Percentiles rank a stretch among this genome's conserved stretches.
Evolutionary conservation across 2,113 vertebrate species (phyloP).

Genomic region (Syngnathus floridae): DNA sequence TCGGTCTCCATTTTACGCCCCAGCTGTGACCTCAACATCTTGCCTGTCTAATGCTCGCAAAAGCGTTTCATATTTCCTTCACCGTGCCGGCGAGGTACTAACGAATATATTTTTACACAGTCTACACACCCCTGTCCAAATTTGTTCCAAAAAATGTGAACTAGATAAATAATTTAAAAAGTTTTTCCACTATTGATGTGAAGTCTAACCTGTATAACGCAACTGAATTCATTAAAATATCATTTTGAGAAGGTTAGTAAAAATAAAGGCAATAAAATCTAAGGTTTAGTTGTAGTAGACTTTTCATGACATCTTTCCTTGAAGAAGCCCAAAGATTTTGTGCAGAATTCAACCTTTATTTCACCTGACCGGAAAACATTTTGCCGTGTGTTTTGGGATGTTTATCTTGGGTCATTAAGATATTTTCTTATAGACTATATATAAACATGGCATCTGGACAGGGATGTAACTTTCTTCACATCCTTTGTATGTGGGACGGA

Average conservation of each 20-base stretch:
- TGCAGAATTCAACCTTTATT: not conserved
- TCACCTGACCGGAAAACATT: not conserved
- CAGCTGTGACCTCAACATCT: conserved; percentile 43
- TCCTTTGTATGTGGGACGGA: not conserved
- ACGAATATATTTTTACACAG: conserved; percentile 57
- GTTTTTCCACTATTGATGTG: not conserved
- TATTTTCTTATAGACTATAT: too few relatives aligned
- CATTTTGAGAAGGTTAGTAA: not conserved
- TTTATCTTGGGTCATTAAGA: too few relatives aligned
- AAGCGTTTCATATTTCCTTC: conserved; percentile 42
- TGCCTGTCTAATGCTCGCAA: conserved; percentile 41
- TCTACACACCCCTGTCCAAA: not conserved
- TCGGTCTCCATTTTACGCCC: conserved; percentile 38
- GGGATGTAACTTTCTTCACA: not conserved
- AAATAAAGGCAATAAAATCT: not conserved
- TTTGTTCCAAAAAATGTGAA: not conserved
- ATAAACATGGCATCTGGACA: not conserved
- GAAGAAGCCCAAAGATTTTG: not conserved
- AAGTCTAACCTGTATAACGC: not conserved
- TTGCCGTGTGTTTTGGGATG: too few relatives aligned
- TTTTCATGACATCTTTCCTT: not conserved
- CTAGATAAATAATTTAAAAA: not conserved
- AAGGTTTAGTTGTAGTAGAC: not conserved
- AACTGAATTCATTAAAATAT: not conserved
- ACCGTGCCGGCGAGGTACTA: conserved; percentile 34